These are phyloP conservation scores for Platycheirus rosarum DNA, from an alignment of 2,888 invertebrate genomes.

Conservation along the genomic window DNA sequence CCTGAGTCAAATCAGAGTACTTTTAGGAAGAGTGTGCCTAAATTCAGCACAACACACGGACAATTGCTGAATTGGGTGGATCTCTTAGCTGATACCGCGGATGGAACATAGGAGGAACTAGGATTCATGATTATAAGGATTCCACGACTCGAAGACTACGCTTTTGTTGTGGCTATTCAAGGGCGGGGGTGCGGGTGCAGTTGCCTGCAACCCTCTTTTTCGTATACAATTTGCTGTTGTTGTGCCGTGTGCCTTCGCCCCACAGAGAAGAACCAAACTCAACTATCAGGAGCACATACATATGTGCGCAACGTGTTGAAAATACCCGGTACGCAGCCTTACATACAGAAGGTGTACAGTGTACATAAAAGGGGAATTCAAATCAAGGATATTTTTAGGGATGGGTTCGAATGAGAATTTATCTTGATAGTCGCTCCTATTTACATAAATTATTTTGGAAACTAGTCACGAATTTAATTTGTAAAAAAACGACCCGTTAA, in stretches of 20 bases:
- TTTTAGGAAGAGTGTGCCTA: too few species aligned
- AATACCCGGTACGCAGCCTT: conserved; percentile 14
- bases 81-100: conserved; percentile 35
- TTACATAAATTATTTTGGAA: conserved; percentile 25
- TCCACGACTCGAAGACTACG: not conserved
- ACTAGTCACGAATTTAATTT: not conserved
- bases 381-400: conserved; percentile 72
- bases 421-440: conserved; percentile 34
- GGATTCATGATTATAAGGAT: not conserved
- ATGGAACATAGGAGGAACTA: conserved; percentile 12
- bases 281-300: conserved; percentile 41
- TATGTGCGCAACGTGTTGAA: conserved; percentile 54
- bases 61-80: conserved; percentile 73
- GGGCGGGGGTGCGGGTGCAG: conserved; percentile 28
- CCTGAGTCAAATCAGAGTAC: too few species aligned
- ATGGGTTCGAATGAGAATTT: conserved; percentile 34
- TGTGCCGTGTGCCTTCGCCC: conserved; percentile 15
- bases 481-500: not conserved
- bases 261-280: conserved; percentile 3
- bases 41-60: conserved; percentile 33
- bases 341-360: not conserved
- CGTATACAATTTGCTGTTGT: conserved; percentile 1
- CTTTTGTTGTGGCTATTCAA: not conserved
- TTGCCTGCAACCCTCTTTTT: conserved; percentile 32
- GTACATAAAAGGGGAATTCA: conserved; percentile 43